phyloP scores from a whole-genome alignment of 2,797 vertebrate species.

The Sylvia borin region DNA sequence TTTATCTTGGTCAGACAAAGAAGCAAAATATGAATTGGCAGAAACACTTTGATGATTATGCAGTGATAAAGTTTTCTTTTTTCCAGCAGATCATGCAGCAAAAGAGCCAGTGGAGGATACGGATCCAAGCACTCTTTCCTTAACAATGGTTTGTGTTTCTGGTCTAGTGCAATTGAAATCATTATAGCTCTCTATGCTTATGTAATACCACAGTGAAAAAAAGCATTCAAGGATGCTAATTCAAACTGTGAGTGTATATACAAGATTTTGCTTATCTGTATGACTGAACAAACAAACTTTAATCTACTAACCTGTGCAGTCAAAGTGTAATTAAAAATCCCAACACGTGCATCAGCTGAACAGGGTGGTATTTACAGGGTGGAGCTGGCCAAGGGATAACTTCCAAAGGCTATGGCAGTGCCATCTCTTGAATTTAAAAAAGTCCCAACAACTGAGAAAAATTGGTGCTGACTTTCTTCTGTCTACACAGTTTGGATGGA shows the following conservation, averaged over 20 bases:
- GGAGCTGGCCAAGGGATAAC: background rate
- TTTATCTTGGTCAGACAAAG: background rate
- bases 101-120: slow-evolving; percentile 95
- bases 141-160: slow-evolving; percentile 81
- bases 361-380: background rate
- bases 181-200: background rate
- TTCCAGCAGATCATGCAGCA: slow-evolving; percentile 76
- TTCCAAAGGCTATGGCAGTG: background rate
- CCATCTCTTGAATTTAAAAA: background rate
- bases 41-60: background rate
- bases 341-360: background rate
- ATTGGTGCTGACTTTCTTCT: background rate
- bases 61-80: background rate
- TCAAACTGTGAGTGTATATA: background rate
- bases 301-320: background rate
- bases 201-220: background rate
- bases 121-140: slow-evolving; percentile 89
- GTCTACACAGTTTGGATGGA: background rate
- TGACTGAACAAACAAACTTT: background rate
- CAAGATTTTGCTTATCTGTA: background rate
- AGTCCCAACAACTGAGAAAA: background rate
- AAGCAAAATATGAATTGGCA: background rate
- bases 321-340: background rate
- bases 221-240: background rate
- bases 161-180: background rate